Evolutionary conservation across 1,140 invertebrate genomes (phyloP).

Genomic region (Lasioglossum baleicum): DNA sequence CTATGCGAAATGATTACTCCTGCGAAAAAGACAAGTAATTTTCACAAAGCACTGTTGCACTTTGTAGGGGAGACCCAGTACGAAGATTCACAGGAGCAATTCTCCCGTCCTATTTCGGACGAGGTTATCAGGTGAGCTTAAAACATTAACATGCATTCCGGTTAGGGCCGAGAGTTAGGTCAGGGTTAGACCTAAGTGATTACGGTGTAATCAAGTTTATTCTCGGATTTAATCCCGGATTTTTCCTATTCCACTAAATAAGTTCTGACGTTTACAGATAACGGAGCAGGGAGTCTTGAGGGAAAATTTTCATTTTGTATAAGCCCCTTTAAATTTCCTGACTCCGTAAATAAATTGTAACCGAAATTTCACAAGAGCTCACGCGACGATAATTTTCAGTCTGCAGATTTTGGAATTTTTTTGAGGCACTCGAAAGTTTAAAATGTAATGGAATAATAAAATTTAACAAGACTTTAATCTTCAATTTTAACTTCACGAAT

Average conservation of each 20-base stretch:
- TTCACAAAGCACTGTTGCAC: slow-evolving; percentile 24
- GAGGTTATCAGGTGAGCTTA: slow-evolving; percentile 71
- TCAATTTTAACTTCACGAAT: too few relatives aligned
- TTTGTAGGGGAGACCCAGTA: slow-evolving; percentile 66
- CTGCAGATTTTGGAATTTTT: too few relatives aligned
- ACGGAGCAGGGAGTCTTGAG: background rate
- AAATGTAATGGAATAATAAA: too few relatives aligned
- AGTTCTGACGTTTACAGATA: background rate
- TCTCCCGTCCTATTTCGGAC: slow-evolving; percentile 60
- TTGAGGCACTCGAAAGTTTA: too few relatives aligned
- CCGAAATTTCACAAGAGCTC: too few relatives aligned
- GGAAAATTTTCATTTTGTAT: slow-evolving; percentile 1
- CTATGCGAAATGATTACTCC: slow-evolving; percentile 19
- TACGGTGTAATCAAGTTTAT: background rate
- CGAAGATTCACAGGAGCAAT: slow-evolving; percentile 60
- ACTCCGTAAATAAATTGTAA: background rate
- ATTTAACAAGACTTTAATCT: too few relatives aligned
- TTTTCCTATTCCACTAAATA: background rate
- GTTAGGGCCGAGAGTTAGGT: slow-evolving; percentile 1
- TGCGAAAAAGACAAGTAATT: slow-evolving; percentile 25
- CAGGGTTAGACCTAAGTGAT: slow-evolving; percentile 8
- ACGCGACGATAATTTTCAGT: too few relatives aligned
- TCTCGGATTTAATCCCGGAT: slow-evolving; percentile 2
- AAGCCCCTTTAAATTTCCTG: background rate
- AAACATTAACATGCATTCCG: slow-evolving; percentile 23